Conservation (phyloP, 2,797 vertebrate genomes). For the Melanotaenia maccullochi region DNA sequence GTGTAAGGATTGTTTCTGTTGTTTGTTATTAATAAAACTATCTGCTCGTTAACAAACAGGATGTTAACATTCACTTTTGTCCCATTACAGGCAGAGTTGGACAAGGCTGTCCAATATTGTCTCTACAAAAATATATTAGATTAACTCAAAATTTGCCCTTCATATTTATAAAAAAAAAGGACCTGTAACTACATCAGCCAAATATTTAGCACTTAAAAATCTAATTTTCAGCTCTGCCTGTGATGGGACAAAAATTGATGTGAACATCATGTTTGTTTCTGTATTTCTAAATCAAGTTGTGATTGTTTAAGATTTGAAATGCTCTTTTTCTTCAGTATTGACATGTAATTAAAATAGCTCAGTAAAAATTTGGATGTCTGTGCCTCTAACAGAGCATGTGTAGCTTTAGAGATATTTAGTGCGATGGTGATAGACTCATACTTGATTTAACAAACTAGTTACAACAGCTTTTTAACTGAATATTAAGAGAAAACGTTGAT, state of each 20-base stretch:
- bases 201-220: not conserved
- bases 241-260: too few species aligned
- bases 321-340: not conserved
- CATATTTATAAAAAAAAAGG: not conserved
- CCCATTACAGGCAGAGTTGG: conserved; percentile 9
- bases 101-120: not conserved
- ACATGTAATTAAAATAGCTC: not conserved
- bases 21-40: conserved; percentile 6
- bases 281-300: not conserved
- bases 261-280: not conserved
- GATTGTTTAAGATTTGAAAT: not conserved
- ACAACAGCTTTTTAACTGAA: not conserved
- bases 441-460: not conserved
- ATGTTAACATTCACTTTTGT: conserved; percentile 17
- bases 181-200: too few species aligned
- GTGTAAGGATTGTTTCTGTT: conserved; percentile 17
- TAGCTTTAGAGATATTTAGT: not conserved
- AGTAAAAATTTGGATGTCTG: not conserved
- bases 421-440: not conserved
- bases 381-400: not conserved
- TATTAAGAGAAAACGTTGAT: not conserved
- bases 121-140: not conserved
- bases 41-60: conserved; percentile 22
- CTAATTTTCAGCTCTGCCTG: not conserved
- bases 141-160: not conserved